Conservation (phyloP, 2,888 invertebrate genomes). For the Eilema caniola region DNA sequence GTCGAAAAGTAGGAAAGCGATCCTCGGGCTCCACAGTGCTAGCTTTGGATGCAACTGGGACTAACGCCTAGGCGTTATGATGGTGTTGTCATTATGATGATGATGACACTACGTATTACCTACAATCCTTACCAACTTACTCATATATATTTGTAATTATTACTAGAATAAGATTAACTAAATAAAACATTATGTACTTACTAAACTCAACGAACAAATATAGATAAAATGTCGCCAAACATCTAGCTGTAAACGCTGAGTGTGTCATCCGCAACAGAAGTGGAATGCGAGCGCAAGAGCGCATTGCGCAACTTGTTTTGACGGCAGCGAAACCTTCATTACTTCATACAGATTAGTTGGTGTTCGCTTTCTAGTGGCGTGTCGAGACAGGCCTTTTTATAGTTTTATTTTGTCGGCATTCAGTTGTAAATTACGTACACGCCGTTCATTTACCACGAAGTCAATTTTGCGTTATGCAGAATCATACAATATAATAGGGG, state of each 20-base stretch:
- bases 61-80: too few relatives aligned
- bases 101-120: too few relatives aligned
- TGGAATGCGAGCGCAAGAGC: constrained; percentile 75
- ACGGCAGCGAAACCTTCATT: constrained; percentile 67
- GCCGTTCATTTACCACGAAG: neutral
- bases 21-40: too few relatives aligned
- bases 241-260: constrained; percentile 44
- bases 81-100: too few relatives aligned
- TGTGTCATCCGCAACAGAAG: constrained; percentile 60
- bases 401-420: constrained; percentile 31
- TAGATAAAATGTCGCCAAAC: constrained; percentile 13
- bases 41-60: too few relatives aligned
- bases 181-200: neutral
- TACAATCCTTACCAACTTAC: too few relatives aligned
- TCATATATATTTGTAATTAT: too few relatives aligned
- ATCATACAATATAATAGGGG: too few relatives aligned
- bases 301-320: constrained; percentile 79
- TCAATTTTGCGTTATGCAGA: neutral
- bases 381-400: constrained; percentile 39
- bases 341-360: constrained; percentile 59
- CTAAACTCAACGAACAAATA: neutral
- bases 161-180: neutral
- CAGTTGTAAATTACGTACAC: constrained; percentile 14
- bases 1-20: too few relatives aligned
- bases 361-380: constrained; percentile 50